Evolutionary conservation across 2,888 invertebrate species (phyloP), one percentile per base, ranked within the genome.

Genomic region (Tridacna crocea): DNA sequence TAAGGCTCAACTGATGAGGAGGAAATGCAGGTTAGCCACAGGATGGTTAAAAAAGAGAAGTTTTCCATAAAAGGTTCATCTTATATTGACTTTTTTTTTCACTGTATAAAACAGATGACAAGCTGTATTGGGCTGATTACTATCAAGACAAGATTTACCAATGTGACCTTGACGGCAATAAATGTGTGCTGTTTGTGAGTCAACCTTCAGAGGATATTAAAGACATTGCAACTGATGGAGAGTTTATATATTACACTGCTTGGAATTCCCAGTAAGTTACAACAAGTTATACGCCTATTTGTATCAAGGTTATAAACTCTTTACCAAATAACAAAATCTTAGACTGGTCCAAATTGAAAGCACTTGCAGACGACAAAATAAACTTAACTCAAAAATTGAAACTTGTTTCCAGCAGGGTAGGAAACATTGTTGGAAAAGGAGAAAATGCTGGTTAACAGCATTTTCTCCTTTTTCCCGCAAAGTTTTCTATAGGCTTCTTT

Each of bases 191-290:
- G 10, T 60, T 73, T 17, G 19, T 60, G 13, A 36, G 60, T 46
- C 19, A 58, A 13, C 60, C 58, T 26, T 58, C n/a, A 12, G 60
- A 22, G 15, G 58, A 73, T 22, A 73, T 73, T 19, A 73, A 60
- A 22, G 73, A 73, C 46, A 73, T 73, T 22, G 27, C 58, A 26
- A 73, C 73, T 4, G 73, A 73, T 60, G 73, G 60, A 58, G 24
- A 58, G 60, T 73, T 19, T 22, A 0, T 73, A 27, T 73, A 73
- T 24, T 73, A 73, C 36, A 73, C 73, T 4, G 58, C 73, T 6
- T 73, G 73, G 73, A 73, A 73, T 60, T 1, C 36, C 1, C 73
- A 73, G 73, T 73, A 36, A 60, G 73, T 60, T 46, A n/a, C 26
- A 55, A 6, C 3, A 6, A 55, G 55, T 55, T 11, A 55, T 13